These are phyloP conservation scores for Arrhamphus sclerolepis DNA, from an alignment of 2,797 vertebrate species.

Conservation along the genomic window DNA sequence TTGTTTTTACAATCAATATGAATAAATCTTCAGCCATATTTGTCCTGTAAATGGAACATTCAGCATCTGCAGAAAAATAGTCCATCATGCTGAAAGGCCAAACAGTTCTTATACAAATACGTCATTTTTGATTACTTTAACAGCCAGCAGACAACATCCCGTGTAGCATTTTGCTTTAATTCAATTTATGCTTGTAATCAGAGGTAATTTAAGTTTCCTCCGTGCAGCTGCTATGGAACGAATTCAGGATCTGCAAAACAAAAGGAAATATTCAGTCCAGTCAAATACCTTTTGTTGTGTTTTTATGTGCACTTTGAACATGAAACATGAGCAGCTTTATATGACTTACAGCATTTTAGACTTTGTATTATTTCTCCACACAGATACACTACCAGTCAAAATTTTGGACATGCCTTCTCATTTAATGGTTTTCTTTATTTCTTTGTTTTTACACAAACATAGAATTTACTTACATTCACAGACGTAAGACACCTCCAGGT, in stretches of 20 bases:
- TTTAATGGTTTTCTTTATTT: no score
- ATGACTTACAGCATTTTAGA: neutral
- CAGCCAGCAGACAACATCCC: no score
- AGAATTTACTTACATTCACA: conserved; percentile 55
- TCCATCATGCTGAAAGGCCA: neutral
- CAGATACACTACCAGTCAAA: no score
- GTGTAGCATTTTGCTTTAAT: neutral
- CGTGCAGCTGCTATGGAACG: accelerated
- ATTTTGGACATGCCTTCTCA: no score
- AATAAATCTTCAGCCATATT: neutral
- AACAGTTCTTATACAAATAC: neutral
- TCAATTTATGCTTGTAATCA: neutral
- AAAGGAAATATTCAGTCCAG: conserved; percentile 3
- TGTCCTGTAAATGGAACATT: no score
- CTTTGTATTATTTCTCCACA: no score
- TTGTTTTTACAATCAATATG: neutral
- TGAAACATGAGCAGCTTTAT: neutral
- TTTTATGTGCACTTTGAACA: neutral
- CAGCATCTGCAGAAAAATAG: neutral
- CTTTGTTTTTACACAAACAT: no score
- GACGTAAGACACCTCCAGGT: conserved; percentile 56
- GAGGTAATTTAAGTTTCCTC: neutral
- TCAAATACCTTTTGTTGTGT: neutral
- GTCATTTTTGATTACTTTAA: no score
- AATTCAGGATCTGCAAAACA: conserved; percentile 12